Base-by-base conservation (phyloP, 1,140 invertebrate species). In the Zophobas atratus region DNA sequence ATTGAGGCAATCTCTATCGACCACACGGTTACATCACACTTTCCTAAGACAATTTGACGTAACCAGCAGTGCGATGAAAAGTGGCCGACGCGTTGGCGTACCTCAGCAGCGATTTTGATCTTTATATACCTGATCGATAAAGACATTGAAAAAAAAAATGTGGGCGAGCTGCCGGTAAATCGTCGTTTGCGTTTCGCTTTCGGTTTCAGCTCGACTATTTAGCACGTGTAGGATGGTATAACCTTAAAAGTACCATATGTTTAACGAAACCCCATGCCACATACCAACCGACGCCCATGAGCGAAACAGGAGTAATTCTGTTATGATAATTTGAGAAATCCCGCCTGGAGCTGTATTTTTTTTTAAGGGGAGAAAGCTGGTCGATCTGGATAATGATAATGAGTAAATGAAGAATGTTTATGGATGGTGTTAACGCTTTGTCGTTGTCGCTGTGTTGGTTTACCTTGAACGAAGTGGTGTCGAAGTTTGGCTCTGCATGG, bases 131-230 rank as follows among this genome's bases (percentile, higher is more conserved):
- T 53, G 49, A 53, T 60, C 1, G 56, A 60, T 60, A 60, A 60
- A 36, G 56, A 39, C 34, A 39, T 36, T 39, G 1, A 20, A 20
- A 20, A 20, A 20, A 20, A 20, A 20, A 20, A 20, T 20, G 56
- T 60, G 56, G 56, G 56, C 56, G 56, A 35, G 35, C 56, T 36
- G n/a, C 56, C 56, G 56, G 5, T n/a, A 57, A 60, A 60, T 60
- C 56, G 56, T 39, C 56, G 36, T 55, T 20, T 33, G 51, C 20
- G 53, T 55, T 55, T 55, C 36, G 32, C 56, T 60, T 60, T 60
- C 56, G 56, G 56, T 60, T 60, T 60, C 56, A 60, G 36, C 35
- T 60, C 56, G 56, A 6, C 38, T 60, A 60, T 60, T 60, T 60
- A 60, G 56, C 56, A 39, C 56, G 35, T 39, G 56, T 60, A n/a